Base-by-base conservation (phyloP, 2,113 vertebrate genomes). In the Esox niger region DNA sequence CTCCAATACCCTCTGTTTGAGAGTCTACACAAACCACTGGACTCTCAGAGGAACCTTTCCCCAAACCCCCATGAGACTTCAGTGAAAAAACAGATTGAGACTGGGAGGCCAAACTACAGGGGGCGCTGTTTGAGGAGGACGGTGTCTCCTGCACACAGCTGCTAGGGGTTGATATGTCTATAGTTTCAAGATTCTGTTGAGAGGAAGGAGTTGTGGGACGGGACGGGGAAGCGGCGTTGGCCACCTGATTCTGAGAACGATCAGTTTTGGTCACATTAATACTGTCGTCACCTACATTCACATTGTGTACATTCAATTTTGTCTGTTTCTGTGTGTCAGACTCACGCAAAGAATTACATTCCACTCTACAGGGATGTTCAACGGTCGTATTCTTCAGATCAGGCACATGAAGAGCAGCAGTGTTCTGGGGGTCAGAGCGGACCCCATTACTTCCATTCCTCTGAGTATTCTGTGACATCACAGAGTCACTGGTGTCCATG, bases 71-170 rank as follows among this genome's bases (percentile, higher is more conserved):
- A 10, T 3, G n/a, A 4, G 75, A 31, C 0, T 59, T 49, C 46
- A 72, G 74, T 11, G 77, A 60, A 35, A 75, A 26, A 26, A 68
- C 57, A 17, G 82, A 69, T 15, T 54, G 27, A 0, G 86, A 76
- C 72, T 72, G 79, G 2, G 81, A 81, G 13, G 78, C 23, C 3
- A 73, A 13, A 13, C 71, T 71, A 66, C 75, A 21, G 29, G 81
- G 71, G 0, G 60, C 8, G 0, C 33, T 9, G 54, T 65, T 66
- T 1, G 62, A 3, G 26, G 46, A 31, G 31, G 27, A 21, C 0
- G 77, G 73, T 0, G 81, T 79, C 67, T 79, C 80, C 69, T 66
- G 78, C 20, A 81, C 77, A 23, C 74, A 79, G 58, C 67, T 75
- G 59, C 68, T 71, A 0, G 25, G 69, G 0, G 68, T 76, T 71